Evolutionary conservation across 2,888 invertebrate species (phyloP).

Genomic region (Rotaria socialis): DNA sequence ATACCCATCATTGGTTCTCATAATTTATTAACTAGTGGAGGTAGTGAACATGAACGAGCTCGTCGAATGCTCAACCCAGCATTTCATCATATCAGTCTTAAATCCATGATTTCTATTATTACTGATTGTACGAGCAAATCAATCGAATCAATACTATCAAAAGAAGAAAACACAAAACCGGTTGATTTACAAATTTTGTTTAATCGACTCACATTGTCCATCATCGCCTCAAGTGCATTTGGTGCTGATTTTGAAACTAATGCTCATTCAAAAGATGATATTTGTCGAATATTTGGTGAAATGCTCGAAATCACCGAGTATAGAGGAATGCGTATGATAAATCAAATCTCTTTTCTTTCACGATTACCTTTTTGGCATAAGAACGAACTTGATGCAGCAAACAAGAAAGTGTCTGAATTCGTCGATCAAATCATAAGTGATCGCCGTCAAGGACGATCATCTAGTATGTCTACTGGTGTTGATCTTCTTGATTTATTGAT

Average conservation of each 20-base stretch:
- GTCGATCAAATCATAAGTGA: neutral
- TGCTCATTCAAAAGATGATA: neutral
- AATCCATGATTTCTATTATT: neutral
- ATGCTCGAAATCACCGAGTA: neutral
- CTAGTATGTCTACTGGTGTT: neutral
- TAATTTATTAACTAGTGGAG: neutral
- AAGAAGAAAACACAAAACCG: neutral
- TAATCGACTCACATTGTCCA: neutral
- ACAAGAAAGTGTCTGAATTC: neutral
- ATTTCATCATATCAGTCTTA: neutral
- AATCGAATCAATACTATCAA: neutral
- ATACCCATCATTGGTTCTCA: neutral
- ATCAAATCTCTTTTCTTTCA: neutral
- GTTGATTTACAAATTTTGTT: neutral
- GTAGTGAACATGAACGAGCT: neutral
- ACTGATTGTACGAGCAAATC: neutral
- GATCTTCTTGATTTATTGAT: neutral
- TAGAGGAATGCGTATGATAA: neutral
- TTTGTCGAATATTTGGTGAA: neutral
- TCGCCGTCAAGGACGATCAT: neutral
- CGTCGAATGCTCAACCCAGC: slow-evolving; percentile 8
- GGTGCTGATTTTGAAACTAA: neutral
- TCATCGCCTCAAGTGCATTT: neutral
- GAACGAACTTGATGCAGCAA: neutral
- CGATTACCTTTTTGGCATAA: neutral